phyloP scores from a whole-genome alignment of 2,888 invertebrate genomes.

The Zaprionus bogoriensis region DNA sequence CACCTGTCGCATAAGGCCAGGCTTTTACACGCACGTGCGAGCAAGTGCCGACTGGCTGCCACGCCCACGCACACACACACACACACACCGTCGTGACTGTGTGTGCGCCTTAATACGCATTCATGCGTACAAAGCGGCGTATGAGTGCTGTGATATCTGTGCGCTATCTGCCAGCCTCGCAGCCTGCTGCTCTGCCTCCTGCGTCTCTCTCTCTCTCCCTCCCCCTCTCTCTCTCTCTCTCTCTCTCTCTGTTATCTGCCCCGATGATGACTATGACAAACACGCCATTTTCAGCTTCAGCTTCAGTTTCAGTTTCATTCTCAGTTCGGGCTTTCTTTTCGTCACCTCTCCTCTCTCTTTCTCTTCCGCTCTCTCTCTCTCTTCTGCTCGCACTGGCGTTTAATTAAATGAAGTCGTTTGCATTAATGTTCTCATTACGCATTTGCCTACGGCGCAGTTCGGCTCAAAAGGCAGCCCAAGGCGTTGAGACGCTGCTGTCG shows the following conservation, averaged over 20 bases:
- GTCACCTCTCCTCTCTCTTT: neutral
- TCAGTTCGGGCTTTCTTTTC: slow-evolving; percentile 16
- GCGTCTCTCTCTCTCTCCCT: neutral
- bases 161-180: neutral
- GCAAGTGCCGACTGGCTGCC: slow-evolving; percentile 11
- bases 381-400: slow-evolving; percentile 35
- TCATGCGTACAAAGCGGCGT: slow-evolving; percentile 60
- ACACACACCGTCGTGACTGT: neutral
- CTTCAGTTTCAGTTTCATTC: slow-evolving; percentile 26
- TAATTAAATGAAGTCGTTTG: slow-evolving; percentile 77
- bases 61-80: slow-evolving; percentile 16
- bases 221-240: neutral
- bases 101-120: slow-evolving; percentile 62
- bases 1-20: slow-evolving; percentile 44
- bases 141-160: slow-evolving; percentile 53
- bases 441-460: slow-evolving; percentile 61
- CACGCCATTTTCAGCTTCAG: slow-evolving; percentile 34
- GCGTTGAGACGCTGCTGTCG: slow-evolving; percentile 10
- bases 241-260: slow-evolving; percentile 33
- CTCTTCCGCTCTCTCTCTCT: neutral
- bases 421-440: slow-evolving; percentile 74
- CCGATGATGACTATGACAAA: slow-evolving; percentile 51
- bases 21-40: slow-evolving; percentile 71
- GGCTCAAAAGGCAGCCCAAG: slow-evolving; percentile 19
- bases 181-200: neutral